Conservation (phyloP, 2,797 vertebrate genomes). For the Thaleichthys pacificus region DNA sequence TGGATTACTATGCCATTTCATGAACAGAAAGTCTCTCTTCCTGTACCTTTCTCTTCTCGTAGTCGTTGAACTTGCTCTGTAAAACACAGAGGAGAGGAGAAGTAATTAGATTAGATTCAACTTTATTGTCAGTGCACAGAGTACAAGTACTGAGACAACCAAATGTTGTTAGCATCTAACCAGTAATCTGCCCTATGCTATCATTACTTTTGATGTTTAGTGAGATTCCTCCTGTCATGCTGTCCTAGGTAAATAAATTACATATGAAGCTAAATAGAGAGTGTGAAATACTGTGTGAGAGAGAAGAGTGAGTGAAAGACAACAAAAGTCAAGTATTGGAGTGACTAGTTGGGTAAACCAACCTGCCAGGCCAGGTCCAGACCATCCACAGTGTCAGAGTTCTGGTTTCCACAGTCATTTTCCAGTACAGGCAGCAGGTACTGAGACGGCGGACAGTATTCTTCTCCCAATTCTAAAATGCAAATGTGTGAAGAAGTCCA, state of each 20-base stretch:
- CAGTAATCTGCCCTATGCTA: background rate
- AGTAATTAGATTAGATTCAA: background rate
- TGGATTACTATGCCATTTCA: too few relatives aligned
- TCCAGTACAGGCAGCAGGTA: slow-evolving; percentile 83
- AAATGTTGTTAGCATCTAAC: too few relatives aligned
- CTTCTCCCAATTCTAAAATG: slow-evolving; percentile 81
- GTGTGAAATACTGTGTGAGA: background rate
- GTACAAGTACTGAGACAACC: background rate
- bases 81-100: slow-evolving; percentile 49
- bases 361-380: slow-evolving; percentile 86
- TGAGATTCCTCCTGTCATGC: background rate
- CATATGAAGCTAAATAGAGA: background rate
- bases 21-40: background rate
- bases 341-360: slow-evolving; percentile 6
- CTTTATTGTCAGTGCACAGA: background rate
- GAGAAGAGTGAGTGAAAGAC: background rate
- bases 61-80: slow-evolving; percentile 91
- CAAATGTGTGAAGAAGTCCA: background rate
- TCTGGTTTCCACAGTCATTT: slow-evolving; percentile 63
- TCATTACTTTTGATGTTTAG: background rate
- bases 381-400: slow-evolving; percentile 56
- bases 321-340: too few relatives aligned
- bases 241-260: background rate
- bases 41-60: slow-evolving; percentile 91
- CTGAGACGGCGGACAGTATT: slow-evolving; percentile 89